Percentiles rank a stretch among this genome's conserved stretches.
phyloP scores from a whole-genome alignment of 2,113 vertebrate species.

The Noturus placidus region DNA sequence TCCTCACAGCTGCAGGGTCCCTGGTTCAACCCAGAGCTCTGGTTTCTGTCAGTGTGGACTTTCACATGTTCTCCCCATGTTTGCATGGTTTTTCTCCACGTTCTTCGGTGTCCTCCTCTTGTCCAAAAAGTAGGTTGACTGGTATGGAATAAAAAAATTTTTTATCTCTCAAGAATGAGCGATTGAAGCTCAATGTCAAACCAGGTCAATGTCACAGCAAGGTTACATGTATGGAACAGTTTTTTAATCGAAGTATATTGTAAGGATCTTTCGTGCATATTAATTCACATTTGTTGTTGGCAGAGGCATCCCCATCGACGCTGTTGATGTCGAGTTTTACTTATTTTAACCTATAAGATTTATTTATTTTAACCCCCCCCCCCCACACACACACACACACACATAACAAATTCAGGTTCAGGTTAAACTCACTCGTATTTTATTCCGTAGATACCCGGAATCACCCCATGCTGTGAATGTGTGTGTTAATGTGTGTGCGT shows the following conservation, averaged over 20 bases:
- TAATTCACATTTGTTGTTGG: background rate
- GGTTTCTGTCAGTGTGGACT: background rate
- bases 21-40: background rate
- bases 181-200: background rate
- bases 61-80: background rate
- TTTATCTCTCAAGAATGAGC: background rate
- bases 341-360: background rate
- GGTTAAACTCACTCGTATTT: background rate
- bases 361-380: too few relatives aligned
- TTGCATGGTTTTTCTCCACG: background rate
- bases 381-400: too few relatives aligned
- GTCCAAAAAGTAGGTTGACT: background rate
- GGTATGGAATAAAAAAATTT: background rate
- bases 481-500: background rate
- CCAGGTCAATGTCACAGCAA: background rate
- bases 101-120: background rate
- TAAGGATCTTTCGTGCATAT: too few relatives aligned
- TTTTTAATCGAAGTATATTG: background rate
- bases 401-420: background rate
- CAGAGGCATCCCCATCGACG: background rate
- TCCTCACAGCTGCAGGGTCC: background rate
- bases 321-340: background rate
- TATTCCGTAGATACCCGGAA: background rate
- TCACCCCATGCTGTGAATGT: background rate
- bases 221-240: background rate